Evolutionary conservation across 1,140 invertebrate species (phyloP), one percentile per base, ranked within the genome.

Genomic region (Drosophila oshimai): DNA sequence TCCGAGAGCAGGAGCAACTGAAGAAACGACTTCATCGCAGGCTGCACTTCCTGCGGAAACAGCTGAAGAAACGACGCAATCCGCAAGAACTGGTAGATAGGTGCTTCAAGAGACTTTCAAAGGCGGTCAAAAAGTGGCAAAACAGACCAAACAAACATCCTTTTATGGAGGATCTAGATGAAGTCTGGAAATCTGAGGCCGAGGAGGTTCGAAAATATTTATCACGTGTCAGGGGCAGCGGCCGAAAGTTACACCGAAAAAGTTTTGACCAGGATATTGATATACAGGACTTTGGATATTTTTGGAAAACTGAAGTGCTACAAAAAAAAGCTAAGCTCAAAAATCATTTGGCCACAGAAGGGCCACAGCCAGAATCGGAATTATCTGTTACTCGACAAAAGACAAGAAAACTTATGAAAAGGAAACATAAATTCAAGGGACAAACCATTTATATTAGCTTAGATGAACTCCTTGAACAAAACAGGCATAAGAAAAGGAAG

Each of bases 101-200:
- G 0, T 57, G 34, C 7, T 49, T 75, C 0, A 0, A 12, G 0
- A 41, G 28, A 2, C 31, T 54, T 0, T 20, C 31, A 3, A 28
- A n/a, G 17, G 46, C 54, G 6, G 17, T 65, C 0, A 45, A 4
- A 12, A 49, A 44, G 10, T 50, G 53, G 53, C 37, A 50, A 1
- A 22, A 29, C 5, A 10, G 7, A 0, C 4, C 68, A 0, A 4
- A 60, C 1, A 9, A 18, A 9, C 29, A 33, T 26, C 20, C 22
- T 3, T 9, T 20, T 1, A 10, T 65, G 2, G 24, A 50, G 12
- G 28, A 2, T 0, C 36, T 42, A 4, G 67, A 42, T 7, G 9
- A 49, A 2, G 26, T 46, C 5, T 73, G 58, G 70, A 33, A 64
- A 34, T 5, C 17, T 17, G 71, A 74, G 28, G 45, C 29, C 2